Percentiles rank a stretch among this genome's conserved stretches.
These are phyloP conservation scores for Ispidina picta DNA, from an alignment of 2,797 vertebrate genomes.

Conservation along the genomic window DNA sequence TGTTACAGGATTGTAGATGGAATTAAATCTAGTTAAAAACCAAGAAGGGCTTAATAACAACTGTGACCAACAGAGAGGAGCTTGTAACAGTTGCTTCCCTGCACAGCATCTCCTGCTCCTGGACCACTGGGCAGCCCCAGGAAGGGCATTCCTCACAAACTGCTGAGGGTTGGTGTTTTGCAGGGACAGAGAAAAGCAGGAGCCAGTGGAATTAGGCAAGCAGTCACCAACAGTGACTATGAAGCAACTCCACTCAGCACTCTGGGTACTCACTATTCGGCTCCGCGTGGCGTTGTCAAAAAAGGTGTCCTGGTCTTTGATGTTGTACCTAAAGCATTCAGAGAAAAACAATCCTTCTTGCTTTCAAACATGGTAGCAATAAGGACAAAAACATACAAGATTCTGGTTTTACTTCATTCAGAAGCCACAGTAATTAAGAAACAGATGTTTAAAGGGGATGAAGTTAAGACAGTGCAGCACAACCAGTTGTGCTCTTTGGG, in stretches of 20 bases:
- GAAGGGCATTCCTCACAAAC: neutral
- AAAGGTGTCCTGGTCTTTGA: constrained; percentile 90
- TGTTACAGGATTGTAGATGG: neutral
- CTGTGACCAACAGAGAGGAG: neutral
- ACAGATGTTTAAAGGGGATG: neutral
- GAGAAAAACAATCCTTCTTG: neutral
- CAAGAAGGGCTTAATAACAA: neutral
- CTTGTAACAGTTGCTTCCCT: neutral
- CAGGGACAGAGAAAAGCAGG: neutral
- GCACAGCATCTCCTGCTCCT: neutral
- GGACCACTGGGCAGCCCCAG: neutral
- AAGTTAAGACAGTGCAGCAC: neutral
- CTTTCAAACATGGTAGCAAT: neutral
- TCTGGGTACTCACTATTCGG: constrained; percentile 90
- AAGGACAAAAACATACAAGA: neutral
- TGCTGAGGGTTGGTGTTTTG: neutral
- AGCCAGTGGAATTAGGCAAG: neutral
- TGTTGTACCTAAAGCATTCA: constrained; percentile 85
- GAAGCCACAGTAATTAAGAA: neutral
- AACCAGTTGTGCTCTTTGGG: neutral
- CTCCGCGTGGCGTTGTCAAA: constrained; percentile 95
- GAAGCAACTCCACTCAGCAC: neutral
- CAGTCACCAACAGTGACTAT: neutral
- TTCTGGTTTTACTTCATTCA: neutral
- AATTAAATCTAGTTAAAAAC: neutral